These are phyloP conservation scores for Temnothorax nylanderi DNA, from an alignment of 1,140 invertebrate species.

Conservation along the genomic window DNA sequence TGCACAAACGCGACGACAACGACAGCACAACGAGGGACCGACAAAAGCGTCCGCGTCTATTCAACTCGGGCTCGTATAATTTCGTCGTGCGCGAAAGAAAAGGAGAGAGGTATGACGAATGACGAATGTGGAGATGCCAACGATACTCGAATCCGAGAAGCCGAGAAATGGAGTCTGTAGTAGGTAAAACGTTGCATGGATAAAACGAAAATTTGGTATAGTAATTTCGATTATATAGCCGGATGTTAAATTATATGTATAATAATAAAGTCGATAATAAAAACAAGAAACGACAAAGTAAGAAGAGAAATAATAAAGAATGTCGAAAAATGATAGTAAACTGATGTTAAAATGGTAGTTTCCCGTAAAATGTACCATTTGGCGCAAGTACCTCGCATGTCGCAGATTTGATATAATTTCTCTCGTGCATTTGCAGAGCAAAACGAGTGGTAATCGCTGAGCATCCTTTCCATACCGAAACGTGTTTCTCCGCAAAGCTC, in stretches of 20 bases:
- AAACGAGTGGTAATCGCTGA: background rate
- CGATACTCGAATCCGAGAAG: background rate
- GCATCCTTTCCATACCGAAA: background rate
- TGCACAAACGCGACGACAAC: constrained; percentile 19
- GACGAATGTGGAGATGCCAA: constrained; percentile 3
- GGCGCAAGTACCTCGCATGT: background rate
- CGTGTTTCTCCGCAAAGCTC: constrained; percentile 34
- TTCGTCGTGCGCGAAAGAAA: background rate
- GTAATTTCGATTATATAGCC: background rate
- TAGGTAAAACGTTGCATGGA: background rate
- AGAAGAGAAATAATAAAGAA: background rate
- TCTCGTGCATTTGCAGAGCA: background rate
- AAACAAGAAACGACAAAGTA: background rate
- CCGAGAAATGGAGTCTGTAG: background rate
- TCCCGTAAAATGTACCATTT: background rate
- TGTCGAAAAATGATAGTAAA: too few relatives aligned
- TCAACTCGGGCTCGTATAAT: constrained; percentile 16
- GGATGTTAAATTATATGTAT: background rate
- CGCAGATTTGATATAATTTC: background rate
- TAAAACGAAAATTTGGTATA: background rate
- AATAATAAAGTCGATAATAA: background rate
- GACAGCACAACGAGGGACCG: background rate
- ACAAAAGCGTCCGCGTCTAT: constrained; percentile 46
- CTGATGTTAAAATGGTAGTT: background rate
- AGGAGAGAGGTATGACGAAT: background rate